Conservation (phyloP, 2,888 invertebrate species). For the Xestoiulus laeticollis region DNA sequence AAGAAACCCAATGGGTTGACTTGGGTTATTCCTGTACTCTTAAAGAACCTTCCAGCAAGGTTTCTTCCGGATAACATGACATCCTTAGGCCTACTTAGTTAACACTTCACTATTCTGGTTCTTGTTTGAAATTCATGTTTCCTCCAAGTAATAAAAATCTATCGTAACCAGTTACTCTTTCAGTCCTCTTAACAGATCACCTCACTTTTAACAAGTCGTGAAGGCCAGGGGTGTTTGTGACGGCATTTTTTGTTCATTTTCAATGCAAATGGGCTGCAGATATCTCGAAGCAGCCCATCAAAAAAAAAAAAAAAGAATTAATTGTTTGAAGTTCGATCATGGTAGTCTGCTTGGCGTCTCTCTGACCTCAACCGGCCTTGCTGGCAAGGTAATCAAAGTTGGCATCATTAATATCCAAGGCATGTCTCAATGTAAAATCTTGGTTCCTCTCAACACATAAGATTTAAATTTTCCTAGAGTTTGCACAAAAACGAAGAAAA, state of each 20-base stretch:
- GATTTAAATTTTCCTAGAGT: not conserved
- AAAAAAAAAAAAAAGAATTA: not conserved
- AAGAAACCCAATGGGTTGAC: not conserved
- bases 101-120: constrained; percentile 5
- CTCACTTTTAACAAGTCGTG: constrained; percentile 16
- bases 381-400: constrained; percentile 26
- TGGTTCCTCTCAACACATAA: not conserved
- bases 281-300: not conserved
- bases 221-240: constrained; percentile 1
- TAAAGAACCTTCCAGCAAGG: not conserved
- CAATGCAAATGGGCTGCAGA: constrained; percentile 12
- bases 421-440: not conserved
- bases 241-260: not conserved
- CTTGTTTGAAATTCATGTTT: constrained; percentile 4
- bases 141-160: constrained; percentile 10
- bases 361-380: constrained; percentile 26
- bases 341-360: constrained; percentile 17
- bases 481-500: not conserved
- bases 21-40: not conserved
- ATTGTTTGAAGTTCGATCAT: constrained; percentile 9
- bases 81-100: constrained; percentile 5
- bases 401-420: constrained; percentile 1
- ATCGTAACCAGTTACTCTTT: constrained; percentile 7
- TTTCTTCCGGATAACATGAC: not conserved
- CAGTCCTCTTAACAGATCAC: not conserved